These are phyloP conservation scores for Phymorhynchus buccinoides DNA, from an alignment of 1,140 invertebrate species.

Conservation along the genomic window DNA sequence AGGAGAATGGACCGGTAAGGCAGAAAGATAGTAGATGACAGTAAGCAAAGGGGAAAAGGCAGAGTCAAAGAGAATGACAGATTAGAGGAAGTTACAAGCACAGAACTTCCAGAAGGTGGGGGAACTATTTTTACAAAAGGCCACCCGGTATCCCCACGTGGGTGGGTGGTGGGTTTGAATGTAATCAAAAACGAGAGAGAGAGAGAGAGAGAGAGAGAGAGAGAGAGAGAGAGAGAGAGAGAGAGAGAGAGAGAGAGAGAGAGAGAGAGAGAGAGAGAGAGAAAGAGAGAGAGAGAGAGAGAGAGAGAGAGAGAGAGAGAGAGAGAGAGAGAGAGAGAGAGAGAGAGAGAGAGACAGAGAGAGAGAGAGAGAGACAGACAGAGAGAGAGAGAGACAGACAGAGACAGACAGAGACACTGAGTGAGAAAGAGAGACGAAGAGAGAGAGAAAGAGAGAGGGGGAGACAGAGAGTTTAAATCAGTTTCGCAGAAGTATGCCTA, in stretches of 20 bases:
- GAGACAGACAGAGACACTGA: background rate
- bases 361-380: background rate
- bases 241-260: background rate
- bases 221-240: background rate
- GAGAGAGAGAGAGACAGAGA: background rate
- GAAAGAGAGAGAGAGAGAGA: background rate
- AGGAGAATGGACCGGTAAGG: no score
- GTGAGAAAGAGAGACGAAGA: background rate
- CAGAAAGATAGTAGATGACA: no score
- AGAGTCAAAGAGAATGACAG: no score
- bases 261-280: slow-evolving; percentile 6
- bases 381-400: background rate
- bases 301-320: background rate
- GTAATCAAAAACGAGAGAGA: background rate
- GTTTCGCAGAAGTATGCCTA: no score
- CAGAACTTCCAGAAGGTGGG: no score
- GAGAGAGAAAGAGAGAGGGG: background rate
- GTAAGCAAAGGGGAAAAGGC: no score
- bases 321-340: background rate
- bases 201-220: background rate
- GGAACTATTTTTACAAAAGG: no score
- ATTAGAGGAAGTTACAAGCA: no score
- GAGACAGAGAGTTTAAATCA: background rate
- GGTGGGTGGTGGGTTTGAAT: no score
- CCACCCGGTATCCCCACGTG: no score